phyloP scores from a whole-genome alignment of 2,113 vertebrate genomes.

The Butorides virescens region DNA sequence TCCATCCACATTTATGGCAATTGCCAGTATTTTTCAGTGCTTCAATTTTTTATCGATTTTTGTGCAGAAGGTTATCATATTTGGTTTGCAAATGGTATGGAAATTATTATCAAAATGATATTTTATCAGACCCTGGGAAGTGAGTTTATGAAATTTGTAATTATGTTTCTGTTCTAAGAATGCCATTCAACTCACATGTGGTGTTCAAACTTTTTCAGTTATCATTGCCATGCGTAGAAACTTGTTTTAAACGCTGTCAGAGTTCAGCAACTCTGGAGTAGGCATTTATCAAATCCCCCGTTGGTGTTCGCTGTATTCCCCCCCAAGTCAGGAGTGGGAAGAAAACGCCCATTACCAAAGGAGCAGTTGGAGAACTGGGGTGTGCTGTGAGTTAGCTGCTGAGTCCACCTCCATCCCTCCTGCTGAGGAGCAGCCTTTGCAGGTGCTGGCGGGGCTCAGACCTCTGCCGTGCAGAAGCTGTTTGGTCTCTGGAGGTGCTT shows the following conservation, averaged over 20 bases:
- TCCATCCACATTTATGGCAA: background rate
- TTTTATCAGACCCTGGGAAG: background rate
- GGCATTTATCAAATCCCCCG: background rate
- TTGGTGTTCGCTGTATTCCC: fast-evolving
- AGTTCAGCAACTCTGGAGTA: background rate
- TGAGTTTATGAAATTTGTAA: background rate
- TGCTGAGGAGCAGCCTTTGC: conserved; percentile 1
- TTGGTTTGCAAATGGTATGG: background rate
- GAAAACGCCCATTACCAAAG: background rate
- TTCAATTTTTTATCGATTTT: background rate
- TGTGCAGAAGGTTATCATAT: background rate
- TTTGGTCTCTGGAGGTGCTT: background rate
- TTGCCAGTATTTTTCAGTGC: background rate
- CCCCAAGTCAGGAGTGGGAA: background rate
- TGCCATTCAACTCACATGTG: background rate
- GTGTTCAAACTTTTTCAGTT: background rate
- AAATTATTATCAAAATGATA: background rate
- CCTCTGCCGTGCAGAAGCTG: background rate
- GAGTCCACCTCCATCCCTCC: background rate
- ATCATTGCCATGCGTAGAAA: fast-evolving
- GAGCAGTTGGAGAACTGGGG: background rate
- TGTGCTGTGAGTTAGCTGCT: background rate
- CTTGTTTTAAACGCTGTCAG: background rate
- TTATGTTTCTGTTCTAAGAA: background rate
- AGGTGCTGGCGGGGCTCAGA: background rate